Percentiles rank a stretch among this genome's conserved stretches.
Evolutionary conservation across 2,888 invertebrate species (phyloP).

Genomic region (Hemistola chrysoprasaria): DNA sequence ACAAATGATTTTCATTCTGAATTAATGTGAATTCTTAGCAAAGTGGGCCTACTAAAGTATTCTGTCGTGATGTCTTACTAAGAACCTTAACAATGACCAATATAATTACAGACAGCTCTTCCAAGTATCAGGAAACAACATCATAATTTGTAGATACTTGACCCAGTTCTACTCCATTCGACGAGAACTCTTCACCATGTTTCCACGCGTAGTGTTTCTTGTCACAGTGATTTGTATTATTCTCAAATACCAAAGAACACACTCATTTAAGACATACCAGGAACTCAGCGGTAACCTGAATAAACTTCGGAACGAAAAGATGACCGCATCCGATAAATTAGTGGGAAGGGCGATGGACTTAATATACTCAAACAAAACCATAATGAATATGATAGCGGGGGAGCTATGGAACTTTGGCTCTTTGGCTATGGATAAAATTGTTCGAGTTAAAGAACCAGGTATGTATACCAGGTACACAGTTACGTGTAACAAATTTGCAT

Average conservation of each 20-base stretch:
- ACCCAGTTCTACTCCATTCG: constrained; percentile 8
- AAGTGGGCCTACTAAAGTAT: too few relatives aligned
- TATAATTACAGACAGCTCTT: not conserved
- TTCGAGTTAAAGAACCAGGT: constrained; percentile 48
- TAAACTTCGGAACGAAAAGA: constrained; percentile 41
- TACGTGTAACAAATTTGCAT: too few relatives aligned
- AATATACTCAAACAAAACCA: constrained; percentile 61
- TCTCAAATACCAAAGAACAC: constrained; percentile 35
- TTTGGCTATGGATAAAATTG: constrained; percentile 57
- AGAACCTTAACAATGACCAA: too few relatives aligned
- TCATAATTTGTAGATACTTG: not conserved
- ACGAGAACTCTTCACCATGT: constrained; percentile 35
- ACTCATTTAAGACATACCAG: constrained; percentile 48
- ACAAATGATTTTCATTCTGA: too few relatives aligned
- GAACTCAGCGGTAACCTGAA: constrained; percentile 45
- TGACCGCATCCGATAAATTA: constrained; percentile 46
- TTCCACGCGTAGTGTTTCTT: constrained; percentile 30
- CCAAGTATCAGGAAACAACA: constrained; percentile 1
- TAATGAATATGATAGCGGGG: constrained; percentile 64
- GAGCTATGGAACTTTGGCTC: constrained; percentile 69
- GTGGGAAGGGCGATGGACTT: constrained; percentile 68
- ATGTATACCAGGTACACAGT: too few relatives aligned
- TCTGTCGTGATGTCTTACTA: too few relatives aligned
- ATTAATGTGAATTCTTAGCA: too few relatives aligned
- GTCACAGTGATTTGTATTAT: constrained; percentile 32